These are phyloP conservation scores for Hyphantria cunea DNA, from an alignment of 1,140 invertebrate species.

Conservation along the genomic window DNA sequence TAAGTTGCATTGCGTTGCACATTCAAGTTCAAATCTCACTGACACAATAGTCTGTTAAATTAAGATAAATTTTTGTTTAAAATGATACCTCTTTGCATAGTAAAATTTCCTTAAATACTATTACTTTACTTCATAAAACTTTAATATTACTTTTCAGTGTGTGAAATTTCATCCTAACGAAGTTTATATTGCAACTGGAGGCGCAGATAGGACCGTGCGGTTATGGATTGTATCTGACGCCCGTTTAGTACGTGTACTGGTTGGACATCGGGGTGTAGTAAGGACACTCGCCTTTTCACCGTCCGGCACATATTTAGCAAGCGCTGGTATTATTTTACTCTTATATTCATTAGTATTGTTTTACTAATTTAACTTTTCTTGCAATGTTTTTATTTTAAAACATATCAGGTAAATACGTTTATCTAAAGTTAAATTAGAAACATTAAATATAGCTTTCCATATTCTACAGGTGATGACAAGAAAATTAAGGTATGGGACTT, in stretches of 20 bases:
- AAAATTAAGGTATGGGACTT: constrained; percentile 84
- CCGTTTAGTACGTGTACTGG: constrained; percentile 89
- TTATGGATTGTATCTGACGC: constrained; percentile 86
- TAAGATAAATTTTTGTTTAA: too few species aligned
- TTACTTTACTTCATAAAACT: too few species aligned
- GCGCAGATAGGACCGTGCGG: constrained; percentile 88
- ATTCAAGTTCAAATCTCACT: too few species aligned
- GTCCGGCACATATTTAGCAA: constrained; percentile 91
- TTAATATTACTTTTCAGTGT: constrained; percentile 75
- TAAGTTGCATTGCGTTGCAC: too few species aligned
- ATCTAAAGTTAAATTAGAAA: too few species aligned
- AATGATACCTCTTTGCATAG: too few species aligned
- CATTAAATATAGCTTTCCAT: too few species aligned
- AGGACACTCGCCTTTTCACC: constrained; percentile 91
- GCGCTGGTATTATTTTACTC: constrained; percentile 80
- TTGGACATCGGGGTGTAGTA: constrained; percentile 89
- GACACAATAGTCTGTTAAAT: too few species aligned
- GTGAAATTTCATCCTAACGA: constrained; percentile 93
- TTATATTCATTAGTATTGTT: constrained; percentile 2
- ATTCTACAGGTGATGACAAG: constrained; percentile 78
- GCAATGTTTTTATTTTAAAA: too few species aligned
- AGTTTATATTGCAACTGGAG: constrained; percentile 90
- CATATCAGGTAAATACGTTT: too few species aligned
- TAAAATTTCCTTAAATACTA: too few species aligned
- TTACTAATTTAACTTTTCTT: too few species aligned